phyloP scores from a whole-genome alignment of 2,113 vertebrate genomes.

The Sinocyclocheilus anshuiensis region DNA sequence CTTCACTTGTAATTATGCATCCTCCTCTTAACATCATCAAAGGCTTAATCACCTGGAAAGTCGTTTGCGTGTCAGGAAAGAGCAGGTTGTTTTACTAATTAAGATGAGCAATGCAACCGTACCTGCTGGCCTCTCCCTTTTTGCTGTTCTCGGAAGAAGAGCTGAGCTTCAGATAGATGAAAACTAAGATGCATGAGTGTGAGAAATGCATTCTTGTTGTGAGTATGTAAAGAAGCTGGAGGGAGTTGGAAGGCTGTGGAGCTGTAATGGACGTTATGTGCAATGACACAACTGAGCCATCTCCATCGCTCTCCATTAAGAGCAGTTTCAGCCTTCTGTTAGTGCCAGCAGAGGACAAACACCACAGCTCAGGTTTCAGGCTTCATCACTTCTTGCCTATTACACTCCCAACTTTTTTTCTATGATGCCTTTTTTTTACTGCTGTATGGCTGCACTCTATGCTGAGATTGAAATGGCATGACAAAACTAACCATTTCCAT shows the following conservation, averaged over 20 bases:
- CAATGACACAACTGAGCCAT: not conserved
- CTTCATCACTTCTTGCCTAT: not conserved
- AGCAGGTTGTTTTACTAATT: conserved; percentile 65
- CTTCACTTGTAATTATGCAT: conserved; percentile 64
- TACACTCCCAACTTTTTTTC: not conserved
- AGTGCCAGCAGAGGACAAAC: conserved; percentile 6
- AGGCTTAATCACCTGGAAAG: conserved; percentile 67
- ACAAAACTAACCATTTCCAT: no score
- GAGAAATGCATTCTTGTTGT: conserved; percentile 5
- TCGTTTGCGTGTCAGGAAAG: conserved; percentile 57
- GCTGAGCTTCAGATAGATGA: not conserved
- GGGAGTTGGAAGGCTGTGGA: not conserved
- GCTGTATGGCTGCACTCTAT: not conserved
- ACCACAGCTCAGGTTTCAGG: conserved; percentile 16
- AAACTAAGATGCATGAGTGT: not conserved
- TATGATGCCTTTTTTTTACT: not conserved
- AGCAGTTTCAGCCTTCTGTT: not conserved
- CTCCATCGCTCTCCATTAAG: not conserved
- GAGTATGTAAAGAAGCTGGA: conserved; percentile 22
- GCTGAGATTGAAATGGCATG: no score
- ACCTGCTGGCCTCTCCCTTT: not conserved
- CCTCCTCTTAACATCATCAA: conserved; percentile 61
- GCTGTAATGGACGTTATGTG: not conserved
- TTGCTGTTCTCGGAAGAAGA: not conserved
- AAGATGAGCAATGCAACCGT: conserved; percentile 40